These are phyloP conservation scores for Drosophila meridiana DNA, from an alignment of 2,888 invertebrate species.

Conservation along the genomic window DNA sequence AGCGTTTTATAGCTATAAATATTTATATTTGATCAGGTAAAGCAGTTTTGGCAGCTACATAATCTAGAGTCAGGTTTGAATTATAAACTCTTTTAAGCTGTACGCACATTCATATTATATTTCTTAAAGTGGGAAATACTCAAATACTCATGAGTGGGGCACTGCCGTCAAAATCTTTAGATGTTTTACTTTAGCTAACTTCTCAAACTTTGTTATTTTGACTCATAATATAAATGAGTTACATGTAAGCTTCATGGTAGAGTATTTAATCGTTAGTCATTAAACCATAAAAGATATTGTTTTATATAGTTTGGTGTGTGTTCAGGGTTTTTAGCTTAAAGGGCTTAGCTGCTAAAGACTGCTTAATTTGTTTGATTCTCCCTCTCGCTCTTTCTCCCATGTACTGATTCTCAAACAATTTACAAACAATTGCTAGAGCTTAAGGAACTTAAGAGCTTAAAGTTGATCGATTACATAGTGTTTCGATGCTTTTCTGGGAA, in stretches of 20 bases:
- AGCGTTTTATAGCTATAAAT: too few species aligned
- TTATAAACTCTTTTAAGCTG: too few species aligned
- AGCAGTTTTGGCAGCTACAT: too few species aligned
- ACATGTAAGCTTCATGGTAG: background rate
- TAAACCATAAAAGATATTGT: background rate
- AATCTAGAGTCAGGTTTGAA: too few species aligned
- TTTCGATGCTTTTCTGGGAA: background rate
- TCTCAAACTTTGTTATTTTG: background rate
- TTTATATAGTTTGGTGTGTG: background rate
- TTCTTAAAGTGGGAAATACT: too few species aligned
- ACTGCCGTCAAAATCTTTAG: background rate
- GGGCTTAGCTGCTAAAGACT: background rate
- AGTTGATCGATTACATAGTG: conserved; percentile 5
- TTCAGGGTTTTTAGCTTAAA: background rate
- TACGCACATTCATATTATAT: too few species aligned
- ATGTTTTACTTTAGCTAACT: too few species aligned
- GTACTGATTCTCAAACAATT: background rate
- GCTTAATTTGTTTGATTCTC: background rate
- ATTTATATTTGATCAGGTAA: too few species aligned
- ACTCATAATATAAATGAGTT: too few species aligned
- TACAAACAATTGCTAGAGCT: background rate
- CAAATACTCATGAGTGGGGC: background rate
- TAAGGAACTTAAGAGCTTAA: background rate
- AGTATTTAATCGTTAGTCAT: background rate
- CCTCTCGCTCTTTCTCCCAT: too few species aligned